A percentile compares a stretch with the other conserved stretches of the same genome.
These are phyloP conservation scores for Tribolium castaneum DNA, from an alignment of 1,140 invertebrate species.

Conservation along the genomic window DNA sequence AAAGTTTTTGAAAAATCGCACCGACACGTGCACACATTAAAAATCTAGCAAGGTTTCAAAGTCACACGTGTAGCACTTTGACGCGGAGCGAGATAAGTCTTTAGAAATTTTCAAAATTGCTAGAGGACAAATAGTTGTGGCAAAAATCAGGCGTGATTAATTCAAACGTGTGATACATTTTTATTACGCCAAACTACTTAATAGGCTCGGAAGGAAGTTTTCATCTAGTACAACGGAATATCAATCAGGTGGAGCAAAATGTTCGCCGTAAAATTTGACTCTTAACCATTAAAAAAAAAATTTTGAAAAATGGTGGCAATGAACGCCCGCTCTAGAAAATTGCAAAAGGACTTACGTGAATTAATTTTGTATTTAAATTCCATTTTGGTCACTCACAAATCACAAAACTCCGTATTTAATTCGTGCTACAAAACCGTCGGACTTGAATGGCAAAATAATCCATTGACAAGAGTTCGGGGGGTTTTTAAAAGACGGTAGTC, in stretches of 20 bases:
- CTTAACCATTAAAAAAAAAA: background rate
- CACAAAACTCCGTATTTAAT: conserved; percentile 1
- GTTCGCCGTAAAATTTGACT: background rate
- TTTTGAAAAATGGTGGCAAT: background rate
- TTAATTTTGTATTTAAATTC: conserved; percentile 37
- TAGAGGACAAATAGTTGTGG: background rate
- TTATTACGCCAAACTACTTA: background rate
- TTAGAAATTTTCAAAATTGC: background rate
- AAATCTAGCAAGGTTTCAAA: background rate
- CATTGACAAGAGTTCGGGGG: conserved; percentile 28
- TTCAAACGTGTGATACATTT: background rate
- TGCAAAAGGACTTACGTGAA: conserved; percentile 24
- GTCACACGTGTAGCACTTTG: background rate
- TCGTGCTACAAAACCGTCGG: background rate
- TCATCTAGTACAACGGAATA: background rate
- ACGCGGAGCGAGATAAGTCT: background rate
- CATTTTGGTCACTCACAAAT: conserved; percentile 28
- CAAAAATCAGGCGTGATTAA: background rate
- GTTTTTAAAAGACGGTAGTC: conserved; percentile 34
- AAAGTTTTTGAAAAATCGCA: background rate
- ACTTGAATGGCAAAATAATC: conserved; percentile 23
- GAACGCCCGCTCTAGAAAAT: background rate
- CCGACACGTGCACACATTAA: background rate
- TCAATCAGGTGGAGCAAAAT: background rate
- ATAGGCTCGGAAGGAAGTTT: conserved; percentile 17